A percentile compares a stretch with the other conserved stretches of the same genome.
Conservation (phyloP, 2,888 invertebrate genomes). For the Tenthredo livida region DNA sequence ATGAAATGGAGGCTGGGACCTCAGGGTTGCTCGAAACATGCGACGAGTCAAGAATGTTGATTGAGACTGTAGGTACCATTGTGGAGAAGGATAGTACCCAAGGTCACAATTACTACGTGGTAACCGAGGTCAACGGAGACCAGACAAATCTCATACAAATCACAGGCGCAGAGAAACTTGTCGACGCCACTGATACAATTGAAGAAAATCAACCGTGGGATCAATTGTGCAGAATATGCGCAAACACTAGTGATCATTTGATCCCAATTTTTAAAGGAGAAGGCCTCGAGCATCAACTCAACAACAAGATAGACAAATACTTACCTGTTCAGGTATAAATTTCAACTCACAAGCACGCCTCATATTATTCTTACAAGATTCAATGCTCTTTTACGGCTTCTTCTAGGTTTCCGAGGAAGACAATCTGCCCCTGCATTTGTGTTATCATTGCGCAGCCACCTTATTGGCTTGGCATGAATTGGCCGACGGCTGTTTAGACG, state of each 20-base stretch:
- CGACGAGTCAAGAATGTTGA: slow-evolving; percentile 60
- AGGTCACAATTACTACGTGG: slow-evolving; percentile 60
- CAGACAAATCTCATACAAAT: slow-evolving; percentile 44
- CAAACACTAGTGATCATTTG: slow-evolving; percentile 79
- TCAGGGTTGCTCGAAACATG: slow-evolving; percentile 62
- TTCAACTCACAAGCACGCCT: background rate
- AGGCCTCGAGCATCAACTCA: slow-evolving; percentile 81
- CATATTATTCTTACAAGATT: background rate
- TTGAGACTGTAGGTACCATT: slow-evolving; percentile 63
- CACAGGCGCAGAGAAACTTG: background rate
- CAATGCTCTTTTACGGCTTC: slow-evolving; percentile 43
- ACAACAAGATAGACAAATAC: slow-evolving; percentile 83
- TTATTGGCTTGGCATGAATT: slow-evolving; percentile 84
- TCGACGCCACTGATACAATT: background rate
- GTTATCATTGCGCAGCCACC: slow-evolving; percentile 84
- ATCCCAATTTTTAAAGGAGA: slow-evolving; percentile 84
- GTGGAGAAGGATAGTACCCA: slow-evolving; percentile 59
- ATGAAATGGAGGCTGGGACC: slow-evolving; percentile 62
- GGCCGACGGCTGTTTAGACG: slow-evolving; percentile 80
- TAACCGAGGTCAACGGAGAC: slow-evolving; percentile 57
- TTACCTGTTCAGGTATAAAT: slow-evolving; percentile 82
- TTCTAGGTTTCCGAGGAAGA: slow-evolving; percentile 80
- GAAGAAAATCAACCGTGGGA: slow-evolving; percentile 56
- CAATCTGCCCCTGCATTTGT: slow-evolving; percentile 81
- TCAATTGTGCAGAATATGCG: slow-evolving; percentile 81